phyloP scores from a whole-genome alignment of 2,797 vertebrate genomes.

The Lagorchestes hirsutus region DNA sequence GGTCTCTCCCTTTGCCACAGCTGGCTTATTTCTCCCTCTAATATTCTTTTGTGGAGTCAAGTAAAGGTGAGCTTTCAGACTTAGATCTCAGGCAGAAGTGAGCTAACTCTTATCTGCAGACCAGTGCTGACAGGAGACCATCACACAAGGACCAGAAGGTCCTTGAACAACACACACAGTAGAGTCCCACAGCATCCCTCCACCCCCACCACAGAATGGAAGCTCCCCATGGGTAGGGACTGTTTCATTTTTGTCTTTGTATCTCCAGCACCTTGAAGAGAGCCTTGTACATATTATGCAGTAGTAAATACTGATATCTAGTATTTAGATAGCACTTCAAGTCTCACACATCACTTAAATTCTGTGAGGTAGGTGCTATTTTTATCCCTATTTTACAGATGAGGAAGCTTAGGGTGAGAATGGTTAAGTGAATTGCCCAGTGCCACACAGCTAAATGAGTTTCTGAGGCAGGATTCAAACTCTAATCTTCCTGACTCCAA shows the following conservation, averaged over 20 bases:
- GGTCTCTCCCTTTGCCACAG: not conserved
- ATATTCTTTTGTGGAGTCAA: not conserved
- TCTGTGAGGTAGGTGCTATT: not conserved
- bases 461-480: not conserved
- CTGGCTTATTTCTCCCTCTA: not conserved
- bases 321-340: not conserved
- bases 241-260: not conserved
- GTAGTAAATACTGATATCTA: not conserved
- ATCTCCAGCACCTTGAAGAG: not conserved
- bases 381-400: not conserved
- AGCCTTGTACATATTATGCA: not conserved
- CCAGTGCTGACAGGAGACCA: not conserved
- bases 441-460: not conserved
- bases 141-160: not conserved
- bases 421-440: not conserved
- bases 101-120: not conserved
- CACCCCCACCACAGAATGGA: not conserved
- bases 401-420: not conserved
- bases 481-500: not conserved
- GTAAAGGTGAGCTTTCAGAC: not conserved
- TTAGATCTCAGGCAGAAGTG: not conserved
- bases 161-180: not conserved
- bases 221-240: not conserved
- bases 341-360: not conserved
- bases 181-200: not conserved